Base-by-base conservation (phyloP, 2,888 invertebrate genomes). In the Zele albiditarsus region DNA sequence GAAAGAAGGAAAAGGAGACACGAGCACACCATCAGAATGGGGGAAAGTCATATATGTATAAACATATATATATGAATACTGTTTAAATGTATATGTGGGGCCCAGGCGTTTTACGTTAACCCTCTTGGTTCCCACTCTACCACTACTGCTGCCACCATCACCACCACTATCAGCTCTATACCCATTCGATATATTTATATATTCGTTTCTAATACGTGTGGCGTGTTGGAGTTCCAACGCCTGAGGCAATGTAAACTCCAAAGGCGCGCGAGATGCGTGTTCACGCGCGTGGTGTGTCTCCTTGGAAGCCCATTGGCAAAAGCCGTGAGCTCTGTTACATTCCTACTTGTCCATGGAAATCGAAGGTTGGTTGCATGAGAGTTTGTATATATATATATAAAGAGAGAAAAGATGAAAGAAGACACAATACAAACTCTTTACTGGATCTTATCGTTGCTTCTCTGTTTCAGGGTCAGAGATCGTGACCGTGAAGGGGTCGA, bases 121-220 rank as follows among this genome's bases (percentile, higher is more conserved):
- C 76, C 77, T 75, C 72, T 38, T 72, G 66, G 66, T 74, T 53
- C 77, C 73, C 75, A 38, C 75, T 57, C 31, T 33, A n/a, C 14
- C 58, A 28, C 27, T 57, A 28, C 20, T 31, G 16, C 38, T 65
- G 20, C 28, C 25, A 31, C 53, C 28, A 23, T 72, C 38, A 42
- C 71, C 71, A 46, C 77, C 63, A 28, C 42, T 66, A 2, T 57
- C 73, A 42, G n/a, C 60, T 57, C 46, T 23, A 60, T 58, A 31
- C 58, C 73, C 77, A 78, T 78, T 80, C 84, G 83, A 86, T 86
- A 86, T 85, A 86, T 86, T 85, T 86, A 84, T 66, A 66, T 86
- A 86, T 86, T 85, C 83, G 84, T 83, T 86, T 85, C 86, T 86
- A 86, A 86, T 86, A 86, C 82, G 83, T 80, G 83, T 79, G 81